Base-by-base conservation (phyloP, 2,888 invertebrate species). In the Agriopis marginaria region DNA sequence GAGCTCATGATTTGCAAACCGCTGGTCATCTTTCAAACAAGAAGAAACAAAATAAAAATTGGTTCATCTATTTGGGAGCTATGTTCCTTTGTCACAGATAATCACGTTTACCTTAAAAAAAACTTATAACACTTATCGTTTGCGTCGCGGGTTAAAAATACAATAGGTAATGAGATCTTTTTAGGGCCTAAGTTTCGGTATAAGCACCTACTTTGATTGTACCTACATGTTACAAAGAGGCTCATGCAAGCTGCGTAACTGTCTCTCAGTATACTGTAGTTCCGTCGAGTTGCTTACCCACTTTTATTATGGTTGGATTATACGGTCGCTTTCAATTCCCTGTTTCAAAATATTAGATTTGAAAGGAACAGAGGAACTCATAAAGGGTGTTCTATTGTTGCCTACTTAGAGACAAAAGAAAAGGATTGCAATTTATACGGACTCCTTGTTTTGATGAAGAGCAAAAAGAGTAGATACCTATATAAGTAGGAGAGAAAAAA, bases 251-350 rank as follows among this genome's bases (percentile, higher is more conserved):
- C 23, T 51, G 8, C 12, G 58, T 51, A 60, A 69, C 68, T 64
- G 68, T 55, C 10, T 54, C 49, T 45, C 7, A 12, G 40, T 53
- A 47, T 39, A 53, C n/a, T 42, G 56, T 45, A 53, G 17, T 62
- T 65, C 53, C 42, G 53, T 56, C 39, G 66, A 71, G 59, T 72
- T 65, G 63, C 64, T 73, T 73, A 72, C 67, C 66, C 66, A 66
- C 63, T 70, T 73, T 74, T 72, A 76, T 71, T 68, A 71, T 63
- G 71, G 64, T 71, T 12, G 68, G 73, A 73, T 76, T 74, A 72
- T 70, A 70, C 56, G 72, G 68, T 60, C 60, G 72, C 63, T 73
- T 73, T 73, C 72, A 68, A 68, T 70, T 70, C 62, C 62, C 49
- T 63, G 58, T 65, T 70, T 66, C 62, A 66, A 66, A 70, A 70